A percentile compares a stretch with the other conserved stretches of the same genome.
phyloP scores from a whole-genome alignment of 2,113 vertebrate species.

The Pogonocichla stellata region DNA sequence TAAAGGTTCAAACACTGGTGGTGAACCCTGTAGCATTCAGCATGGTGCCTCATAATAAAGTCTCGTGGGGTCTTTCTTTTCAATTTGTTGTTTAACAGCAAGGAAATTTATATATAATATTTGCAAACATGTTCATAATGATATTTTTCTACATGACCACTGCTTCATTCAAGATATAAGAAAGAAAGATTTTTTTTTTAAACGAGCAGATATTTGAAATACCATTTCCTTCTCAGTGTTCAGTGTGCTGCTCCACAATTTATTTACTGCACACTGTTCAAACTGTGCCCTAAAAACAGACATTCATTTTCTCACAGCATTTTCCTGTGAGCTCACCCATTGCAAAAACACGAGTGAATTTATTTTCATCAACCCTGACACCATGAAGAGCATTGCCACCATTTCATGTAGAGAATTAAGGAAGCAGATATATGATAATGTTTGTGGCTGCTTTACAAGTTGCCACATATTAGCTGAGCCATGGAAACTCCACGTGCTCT shows the following conservation, averaged over 20 bases:
- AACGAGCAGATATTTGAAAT: neutral
- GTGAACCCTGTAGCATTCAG: neutral
- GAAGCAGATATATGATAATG: neutral
- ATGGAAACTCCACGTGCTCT: neutral
- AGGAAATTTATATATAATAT: neutral
- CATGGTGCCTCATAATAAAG: neutral
- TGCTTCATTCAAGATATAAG: neutral
- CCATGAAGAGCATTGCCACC: neutral
- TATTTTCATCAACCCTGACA: conserved; percentile 13
- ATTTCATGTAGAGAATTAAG: conserved; percentile 8
- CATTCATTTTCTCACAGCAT: neutral
- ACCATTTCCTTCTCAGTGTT: neutral
- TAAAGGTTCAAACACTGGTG: neutral
- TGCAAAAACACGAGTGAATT: neutral
- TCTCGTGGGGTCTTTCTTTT: neutral
- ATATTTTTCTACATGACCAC: conserved; percentile 28
- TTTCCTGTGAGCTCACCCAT: neutral
- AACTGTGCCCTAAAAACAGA: conserved; percentile 12
- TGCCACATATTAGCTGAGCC: conserved; percentile 7
- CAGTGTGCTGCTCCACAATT: neutral
- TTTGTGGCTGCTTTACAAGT: neutral
- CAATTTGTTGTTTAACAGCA: neutral
- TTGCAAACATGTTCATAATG: neutral
- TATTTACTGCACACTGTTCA: conserved; percentile 23
- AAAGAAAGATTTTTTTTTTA: neutral